These are phyloP conservation scores for Scatophagus argus DNA, from an alignment of 2,113 vertebrate genomes.

Conservation along the genomic window DNA sequence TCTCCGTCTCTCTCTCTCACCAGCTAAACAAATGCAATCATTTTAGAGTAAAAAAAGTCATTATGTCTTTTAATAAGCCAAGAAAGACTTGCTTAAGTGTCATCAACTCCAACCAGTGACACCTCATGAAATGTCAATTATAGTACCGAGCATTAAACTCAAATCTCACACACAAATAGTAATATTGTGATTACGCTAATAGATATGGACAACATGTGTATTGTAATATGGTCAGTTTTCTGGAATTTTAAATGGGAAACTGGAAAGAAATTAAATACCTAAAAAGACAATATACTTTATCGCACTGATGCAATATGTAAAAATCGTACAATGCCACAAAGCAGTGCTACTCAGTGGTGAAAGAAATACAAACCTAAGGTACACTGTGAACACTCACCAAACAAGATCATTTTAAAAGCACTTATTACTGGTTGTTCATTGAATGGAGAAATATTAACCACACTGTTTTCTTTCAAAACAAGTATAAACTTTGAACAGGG, in stretches of 20 bases:
- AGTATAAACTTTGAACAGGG: conserved; percentile 80
- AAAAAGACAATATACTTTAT: not conserved
- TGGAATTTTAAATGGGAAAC: not conserved
- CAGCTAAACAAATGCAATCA: not conserved
- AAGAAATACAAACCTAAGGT: not conserved
- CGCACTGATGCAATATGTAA: not conserved
- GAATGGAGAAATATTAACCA: conserved; percentile 75
- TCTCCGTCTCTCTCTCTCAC: not conserved
- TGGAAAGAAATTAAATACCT: not conserved
- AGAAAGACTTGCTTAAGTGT: not conserved
- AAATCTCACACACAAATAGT: too few relatives aligned
- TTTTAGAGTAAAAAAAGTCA: not conserved
- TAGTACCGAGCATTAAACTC: not conserved
- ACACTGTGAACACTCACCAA: not conserved
- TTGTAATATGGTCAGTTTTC: not conserved
- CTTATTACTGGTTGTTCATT: conserved; percentile 45
- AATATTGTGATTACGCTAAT: not conserved
- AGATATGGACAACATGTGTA: not conserved
- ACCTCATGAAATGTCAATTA: not conserved
- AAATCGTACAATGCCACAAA: not conserved
- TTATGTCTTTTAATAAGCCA: conserved; percentile 9
- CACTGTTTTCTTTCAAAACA: conserved; percentile 79
- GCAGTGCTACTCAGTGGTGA: not conserved
- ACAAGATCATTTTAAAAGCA: conserved; percentile 14
- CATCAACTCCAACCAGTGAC: not conserved